Evolutionary conservation across 35 echinoderm and acorn worm genomes (phyloP).

Genomic region (Heliocidaris tuberculata): DNA sequence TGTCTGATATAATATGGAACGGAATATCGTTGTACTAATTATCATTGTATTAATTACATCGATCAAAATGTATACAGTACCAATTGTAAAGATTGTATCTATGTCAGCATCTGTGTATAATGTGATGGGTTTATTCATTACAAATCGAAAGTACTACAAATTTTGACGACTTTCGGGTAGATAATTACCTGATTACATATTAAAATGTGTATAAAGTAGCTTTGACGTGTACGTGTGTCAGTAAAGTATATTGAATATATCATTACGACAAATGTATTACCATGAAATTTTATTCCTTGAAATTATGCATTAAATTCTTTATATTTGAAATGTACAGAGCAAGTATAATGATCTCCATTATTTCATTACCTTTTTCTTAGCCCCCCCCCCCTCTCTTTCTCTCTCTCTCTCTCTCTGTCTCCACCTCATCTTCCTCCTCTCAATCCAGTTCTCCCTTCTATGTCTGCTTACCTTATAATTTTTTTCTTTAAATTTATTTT

Average conservation of each 20-base stretch:
- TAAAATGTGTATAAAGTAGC: neutral
- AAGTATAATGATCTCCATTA: neutral
- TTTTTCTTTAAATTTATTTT: too few species aligned
- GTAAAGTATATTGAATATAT: neutral
- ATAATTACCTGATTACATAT: neutral
- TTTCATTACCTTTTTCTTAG: neutral
- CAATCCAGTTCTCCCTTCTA: too few species aligned
- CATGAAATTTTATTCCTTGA: slow-evolving; percentile 12
- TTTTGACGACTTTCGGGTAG: neutral
- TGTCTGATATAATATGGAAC: neutral
- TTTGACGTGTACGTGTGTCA: neutral
- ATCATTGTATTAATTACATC: too few species aligned
- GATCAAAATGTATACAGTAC: too few species aligned
- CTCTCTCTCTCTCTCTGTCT: too few species aligned
- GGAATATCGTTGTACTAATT: neutral
- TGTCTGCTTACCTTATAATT: too few species aligned
- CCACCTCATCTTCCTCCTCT: too few species aligned
- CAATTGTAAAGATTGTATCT: neutral
- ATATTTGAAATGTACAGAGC: neutral
- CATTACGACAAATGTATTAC: neutral
- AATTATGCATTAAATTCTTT: slow-evolving; percentile 19
- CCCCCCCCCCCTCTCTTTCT: too few species aligned
- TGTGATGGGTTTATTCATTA: neutral
- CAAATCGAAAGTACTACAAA: neutral
- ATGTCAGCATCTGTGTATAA: neutral